Evolutionary conservation across 2,888 invertebrate species (phyloP), one percentile per base, ranked within the genome.

Genomic region (Actias luna): DNA sequence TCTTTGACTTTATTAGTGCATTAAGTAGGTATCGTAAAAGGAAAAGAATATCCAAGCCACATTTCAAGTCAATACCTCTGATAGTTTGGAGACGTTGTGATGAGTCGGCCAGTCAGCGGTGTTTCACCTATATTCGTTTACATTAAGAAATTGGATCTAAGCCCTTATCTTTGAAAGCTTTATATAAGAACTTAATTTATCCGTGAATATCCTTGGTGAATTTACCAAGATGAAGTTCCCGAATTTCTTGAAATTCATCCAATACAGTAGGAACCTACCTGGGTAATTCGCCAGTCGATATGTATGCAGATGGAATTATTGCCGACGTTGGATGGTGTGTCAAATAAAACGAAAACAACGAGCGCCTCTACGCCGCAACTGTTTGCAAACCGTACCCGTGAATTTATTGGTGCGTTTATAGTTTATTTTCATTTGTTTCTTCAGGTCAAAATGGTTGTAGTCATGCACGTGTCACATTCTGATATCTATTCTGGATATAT

Each of bases 261-360:
- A 55, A 29, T 55, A 29, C 29, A 29, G 2, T 25, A 50, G 7
- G 55, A 10, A 29, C 55, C 3, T 4, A 42, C 3, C 29, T 29
- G n/a, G 7, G 55, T 55, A 55, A 55, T 55, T 55, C 29, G n/a
- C 55, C n/a, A n/a, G 55, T 29, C 55, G 55, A 55, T 55, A 55
- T 83, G 82, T 83, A 84, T 85, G 84, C 82, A 84, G 84, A 87
- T 85, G 83, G 79, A 83, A 82, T 79, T 83, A 85, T 83, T 83
- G 80, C 81, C 74, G 73, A 73, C 72, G 78, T 77, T 69, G 74
- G 79, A 77, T 69, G 74, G 79, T 78, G 77, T 76, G 80, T 78
- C 79, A 82, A 84, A 85, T 84, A 85, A 84, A 84, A 82, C 82
- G 77, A 70, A 78, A 75, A 75, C 73, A 74, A 65, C 66, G 55